Base-by-base conservation (phyloP, 2,888 invertebrate genomes). In the Bembecia ichneumoniformis region DNA sequence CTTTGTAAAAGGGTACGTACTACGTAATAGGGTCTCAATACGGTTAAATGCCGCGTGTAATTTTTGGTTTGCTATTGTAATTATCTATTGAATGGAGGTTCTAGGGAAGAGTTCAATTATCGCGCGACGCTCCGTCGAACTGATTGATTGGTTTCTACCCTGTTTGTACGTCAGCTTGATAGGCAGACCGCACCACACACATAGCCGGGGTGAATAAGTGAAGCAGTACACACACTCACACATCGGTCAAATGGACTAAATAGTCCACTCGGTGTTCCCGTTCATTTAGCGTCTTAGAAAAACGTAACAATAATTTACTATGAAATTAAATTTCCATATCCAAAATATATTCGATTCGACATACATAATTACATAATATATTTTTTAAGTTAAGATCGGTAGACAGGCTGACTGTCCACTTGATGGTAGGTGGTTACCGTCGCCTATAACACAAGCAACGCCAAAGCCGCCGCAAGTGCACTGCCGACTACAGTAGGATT, bases 51-150 rank as follows among this genome's bases (percentile, higher is more conserved):
- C 76, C 64, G 79, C 81, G 72, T 81, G 81, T 83, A 82, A 86
- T 86, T 82, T 82, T 84, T 80, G 83, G 83, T 86, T 83, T 82
- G 83, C 82, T 71, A 78, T 82, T 81, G 82, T 79, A 86, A 83
- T 83, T 83, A 82, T 83, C 75, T 82, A 80, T 80, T 75, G 78
- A 78, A 78, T 78, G 67, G 75, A 69, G 58, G 64, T 76, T 66
- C 68, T 66, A 70, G 80, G 77, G 82, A 82, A 82, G 81, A 83
- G 81, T 83, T 82, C 80, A 77, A 83, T 84, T 84, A 80, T 77
- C 72, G 71, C 70, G 77, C 72, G 74, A 72, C 76, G 82, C 75
- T 82, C 70, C 72, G 63, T 50, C 69, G 72, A 64, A 59, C 77
- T 81, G 83, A 86, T 82, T 81, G 86, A 86, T 86, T 83, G 81